Conservation (phyloP, 1,140 invertebrate species). For the Armadillidium nasatum region DNA sequence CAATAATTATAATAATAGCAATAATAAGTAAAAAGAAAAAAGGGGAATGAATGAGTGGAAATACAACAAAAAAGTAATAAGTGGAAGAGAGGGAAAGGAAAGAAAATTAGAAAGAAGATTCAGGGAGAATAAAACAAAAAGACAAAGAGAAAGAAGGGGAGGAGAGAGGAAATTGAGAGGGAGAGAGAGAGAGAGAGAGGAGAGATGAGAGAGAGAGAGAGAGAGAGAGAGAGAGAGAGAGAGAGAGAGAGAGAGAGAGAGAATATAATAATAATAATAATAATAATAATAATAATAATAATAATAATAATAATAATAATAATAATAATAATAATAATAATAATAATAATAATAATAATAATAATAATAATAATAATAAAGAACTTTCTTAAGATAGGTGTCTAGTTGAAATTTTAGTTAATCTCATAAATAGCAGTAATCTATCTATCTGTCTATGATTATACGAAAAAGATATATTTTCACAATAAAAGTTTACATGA, state of each 20-base stretch:
- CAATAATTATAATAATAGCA: not conserved
- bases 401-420: no score
- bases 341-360: no score
- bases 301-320: no score
- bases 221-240: not conserved
- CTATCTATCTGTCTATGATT: no score
- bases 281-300: no score
- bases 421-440: no score
- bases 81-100: not conserved
- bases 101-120: not conserved
- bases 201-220: not conserved
- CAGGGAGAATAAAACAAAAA: not conserved
- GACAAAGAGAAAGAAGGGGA: not conserved
- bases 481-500: no score
- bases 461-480: no score
- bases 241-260: conserved; percentile 4
- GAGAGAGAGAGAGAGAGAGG: conserved; percentile 16
- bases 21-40: not conserved
- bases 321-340: no score
- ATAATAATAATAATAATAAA: no score
- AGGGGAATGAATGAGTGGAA: not conserved
- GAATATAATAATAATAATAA: no score
- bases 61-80: conserved; percentile 1
- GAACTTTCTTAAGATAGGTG: no score
- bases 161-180: conserved; percentile 1